A percentile compares a stretch with the other conserved stretches of the same genome.
Evolutionary conservation across 2,888 invertebrate genomes (phyloP).

Genomic region (Amblyjoppa fuscipennis): DNA sequence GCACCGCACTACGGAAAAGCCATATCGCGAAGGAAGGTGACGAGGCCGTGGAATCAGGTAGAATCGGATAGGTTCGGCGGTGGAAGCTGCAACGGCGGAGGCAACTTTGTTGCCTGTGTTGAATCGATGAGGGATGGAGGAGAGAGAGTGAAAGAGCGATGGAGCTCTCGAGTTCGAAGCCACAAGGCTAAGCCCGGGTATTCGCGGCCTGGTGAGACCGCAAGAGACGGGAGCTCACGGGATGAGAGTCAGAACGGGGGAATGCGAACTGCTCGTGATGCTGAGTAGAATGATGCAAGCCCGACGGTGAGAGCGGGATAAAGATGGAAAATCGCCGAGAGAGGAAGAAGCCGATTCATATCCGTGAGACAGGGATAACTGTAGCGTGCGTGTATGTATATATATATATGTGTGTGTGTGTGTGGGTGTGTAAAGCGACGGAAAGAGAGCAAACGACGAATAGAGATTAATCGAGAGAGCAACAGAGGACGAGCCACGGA

Average conservation of each 20-base stretch:
- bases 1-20: background rate
- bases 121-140: background rate
- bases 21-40: background rate
- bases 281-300: constrained; percentile 8
- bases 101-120: constrained; percentile 5
- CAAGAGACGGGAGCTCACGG: background rate
- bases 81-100: background rate
- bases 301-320: constrained; percentile 13
- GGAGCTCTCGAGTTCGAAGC: constrained; percentile 17
- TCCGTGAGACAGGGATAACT: constrained; percentile 19
- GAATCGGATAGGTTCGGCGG: constrained; percentile 6
- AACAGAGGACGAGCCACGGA: constrained; percentile 10
- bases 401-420: background rate
- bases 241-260: constrained; percentile 1
- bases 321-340: constrained; percentile 13
- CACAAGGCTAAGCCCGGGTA: constrained; percentile 19
- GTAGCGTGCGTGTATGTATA: background rate
- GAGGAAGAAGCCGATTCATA: constrained; percentile 26
- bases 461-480: constrained; percentile 33
- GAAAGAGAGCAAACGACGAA: constrained; percentile 38
- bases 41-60: background rate
- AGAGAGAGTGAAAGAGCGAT: background rate
- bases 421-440: background rate
- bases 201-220: constrained; percentile 2
- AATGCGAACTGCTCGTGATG: constrained; percentile 20